Base-by-base conservation (phyloP, 2,888 invertebrate species). In the Actias luna region DNA sequence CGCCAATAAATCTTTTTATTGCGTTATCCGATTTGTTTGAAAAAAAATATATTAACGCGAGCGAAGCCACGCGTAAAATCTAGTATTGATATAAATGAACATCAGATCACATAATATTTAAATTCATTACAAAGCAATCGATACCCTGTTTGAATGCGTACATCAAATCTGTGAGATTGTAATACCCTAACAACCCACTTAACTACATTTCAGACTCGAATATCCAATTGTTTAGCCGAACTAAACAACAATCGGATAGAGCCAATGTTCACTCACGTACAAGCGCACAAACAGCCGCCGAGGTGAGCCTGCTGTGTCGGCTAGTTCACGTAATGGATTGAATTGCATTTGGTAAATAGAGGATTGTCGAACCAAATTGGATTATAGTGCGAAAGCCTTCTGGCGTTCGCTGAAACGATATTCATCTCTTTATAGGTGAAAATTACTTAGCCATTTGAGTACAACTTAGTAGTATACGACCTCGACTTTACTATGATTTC, bases 251-350 rank as follows among this genome's bases (percentile, higher is more conserved):
- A 25, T 50, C 25, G 7, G 25, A 25, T 50, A 50, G 12, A 50
- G 46, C 46, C 10, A 50, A 50, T 39, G 16, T 50, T 22, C 46
- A 25, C 22, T 50, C 14, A 14, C 46, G 12, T 25, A 50, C 46
- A 50, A 39, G 12, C 16, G n/a, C 46, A 2, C 8, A 46, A 1
- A 18, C 12, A 10, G 22, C 22, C 22, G 22, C 25, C 46, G 46
- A 50, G 46, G 46, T 22, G 22, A 7, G 46, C 46, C 46, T 22
- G 22, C 46, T 50, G 25, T 25, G 46, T 50, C 25, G 25, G 22
- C 46, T 10, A 50, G 46, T 50, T 50, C 46, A 50, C 46, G 8
- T 50, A 50, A 50, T 50, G 46, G 46, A 50, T 50, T 50, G 46
- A 50, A 50, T 25, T 50, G 46, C 46, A 25, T 50, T 50, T 16